Evolutionary conservation across 2,797 vertebrate genomes (phyloP).

Genomic region (Rhinichthys osculus): DNA sequence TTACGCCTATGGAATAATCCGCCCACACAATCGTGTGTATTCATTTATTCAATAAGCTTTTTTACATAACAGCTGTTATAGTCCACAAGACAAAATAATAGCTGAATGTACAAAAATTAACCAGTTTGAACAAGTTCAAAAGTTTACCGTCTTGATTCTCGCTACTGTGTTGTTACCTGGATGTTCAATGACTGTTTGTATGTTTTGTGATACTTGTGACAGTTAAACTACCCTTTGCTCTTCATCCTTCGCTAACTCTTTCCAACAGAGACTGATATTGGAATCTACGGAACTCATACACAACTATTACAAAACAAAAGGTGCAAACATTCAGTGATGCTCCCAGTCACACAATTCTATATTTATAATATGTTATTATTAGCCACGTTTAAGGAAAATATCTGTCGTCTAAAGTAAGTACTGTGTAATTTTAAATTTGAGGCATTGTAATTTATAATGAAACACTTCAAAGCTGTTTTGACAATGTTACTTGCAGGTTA

Average conservation of each 20-base stretch:
- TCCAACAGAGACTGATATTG: neutral
- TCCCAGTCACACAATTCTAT: neutral
- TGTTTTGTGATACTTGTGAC: neutral
- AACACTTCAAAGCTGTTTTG: neutral
- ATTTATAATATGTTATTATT: neutral
- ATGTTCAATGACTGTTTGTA: too few relatives aligned
- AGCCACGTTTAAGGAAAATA: neutral
- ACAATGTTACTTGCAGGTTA: constrained; percentile 5
- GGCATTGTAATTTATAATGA: neutral
- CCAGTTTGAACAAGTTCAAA: too few relatives aligned
- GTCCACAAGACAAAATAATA: too few relatives aligned
- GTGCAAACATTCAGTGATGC: neutral
- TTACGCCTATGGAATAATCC: neutral
- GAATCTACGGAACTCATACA: neutral
- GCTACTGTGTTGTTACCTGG: too few relatives aligned
- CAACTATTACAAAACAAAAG: neutral
- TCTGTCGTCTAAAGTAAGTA: neutral
- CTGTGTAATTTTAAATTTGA: neutral
- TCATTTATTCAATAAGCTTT: neutral
- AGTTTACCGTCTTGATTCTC: too few relatives aligned
- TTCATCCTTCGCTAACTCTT: neutral
- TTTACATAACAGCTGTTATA: too few relatives aligned
- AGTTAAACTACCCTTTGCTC: neutral
- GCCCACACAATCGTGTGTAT: too few relatives aligned
- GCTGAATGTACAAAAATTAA: too few relatives aligned